Evolutionary conservation across 2,113 vertebrate species (phyloP).

Genomic region (Bubalus kerabau): DNA sequence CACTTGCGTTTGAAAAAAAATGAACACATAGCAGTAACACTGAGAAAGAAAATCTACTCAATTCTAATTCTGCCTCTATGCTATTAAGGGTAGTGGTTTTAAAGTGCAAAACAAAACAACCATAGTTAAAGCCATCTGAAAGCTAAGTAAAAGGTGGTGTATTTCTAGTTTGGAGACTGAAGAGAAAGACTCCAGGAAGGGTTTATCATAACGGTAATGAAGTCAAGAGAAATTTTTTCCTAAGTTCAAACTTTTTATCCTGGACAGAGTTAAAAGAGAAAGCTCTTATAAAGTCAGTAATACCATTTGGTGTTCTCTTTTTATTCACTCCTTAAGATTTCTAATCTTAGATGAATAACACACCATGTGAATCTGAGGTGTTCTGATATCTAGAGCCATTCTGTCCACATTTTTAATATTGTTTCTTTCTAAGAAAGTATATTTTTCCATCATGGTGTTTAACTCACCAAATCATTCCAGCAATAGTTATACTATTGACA

Average conservation of each 20-base stretch:
- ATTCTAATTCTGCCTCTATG: background rate
- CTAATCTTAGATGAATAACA: background rate
- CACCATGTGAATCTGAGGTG: background rate
- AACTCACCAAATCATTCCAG: background rate
- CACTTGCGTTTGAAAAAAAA: background rate
- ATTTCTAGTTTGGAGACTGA: background rate
- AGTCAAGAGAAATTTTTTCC: background rate
- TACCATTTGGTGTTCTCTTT: background rate
- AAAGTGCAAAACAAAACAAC: background rate
- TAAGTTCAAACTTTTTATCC: background rate
- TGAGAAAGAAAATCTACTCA: background rate
- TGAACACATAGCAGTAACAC: background rate
- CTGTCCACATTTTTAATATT: background rate
- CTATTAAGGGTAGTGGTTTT: background rate
- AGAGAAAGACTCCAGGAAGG: background rate
- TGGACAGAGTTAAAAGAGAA: background rate
- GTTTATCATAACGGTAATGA: background rate
- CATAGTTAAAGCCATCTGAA: background rate
- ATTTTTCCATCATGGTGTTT: background rate
- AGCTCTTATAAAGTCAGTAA: background rate
- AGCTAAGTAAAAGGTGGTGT: background rate
- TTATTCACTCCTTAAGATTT: background rate
- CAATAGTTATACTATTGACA: background rate
- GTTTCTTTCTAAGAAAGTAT: background rate
- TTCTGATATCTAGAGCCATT: background rate